Evolutionary conservation across 2,797 vertebrate genomes (phyloP), one percentile per base, ranked within the genome.

Genomic region (Setipinna tenuifilis): DNA sequence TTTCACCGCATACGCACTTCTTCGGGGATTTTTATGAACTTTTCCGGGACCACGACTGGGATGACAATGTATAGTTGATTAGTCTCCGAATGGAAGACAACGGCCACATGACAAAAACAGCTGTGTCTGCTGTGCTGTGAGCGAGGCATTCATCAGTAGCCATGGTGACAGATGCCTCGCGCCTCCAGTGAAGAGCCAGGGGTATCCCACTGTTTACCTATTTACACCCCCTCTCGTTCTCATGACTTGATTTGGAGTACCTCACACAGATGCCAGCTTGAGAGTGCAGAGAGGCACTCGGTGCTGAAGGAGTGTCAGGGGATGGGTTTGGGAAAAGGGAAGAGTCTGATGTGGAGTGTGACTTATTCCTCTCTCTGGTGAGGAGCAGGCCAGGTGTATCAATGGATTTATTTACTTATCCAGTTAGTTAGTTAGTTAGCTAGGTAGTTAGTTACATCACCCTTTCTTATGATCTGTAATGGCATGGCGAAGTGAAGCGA

Each of bases 201-300:
- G 71, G 35, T 78, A 21, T 3, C 31, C 71, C 71, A 21, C 71
- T 21, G 17, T 78, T 78, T 7, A 12, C 71, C 17, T 19, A 17
- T 78, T 78, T 78, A 44, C 44, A 17, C 71, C 35, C 71, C 31
- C 35, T 11, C 3, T 35, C 25, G 17, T 16, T 25, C 17, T 35
- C 71, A 78, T 78, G 35, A 78, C 71, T 44, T 78, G 35, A 78
- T 35, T 7, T 78, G 71, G 71, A 78, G 71, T 41, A 31, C 31
- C 71, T 6, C 17, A 16, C 19, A 7, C 71, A 44, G 71, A 44
- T 78, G 71, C 71, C 71, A 78, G 71, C 35, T 17, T 78, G 31
- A 78, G 17, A 41, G 19, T 78, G 71, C 31, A 44, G 71, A 78
- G 71, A 21, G 35, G 16, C 71, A 31, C 12, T 71, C 1, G 16